These are phyloP conservation scores for Acrossocheilus wenchowensis DNA, from an alignment of 2,797 vertebrate genomes.

Conservation along the genomic window DNA sequence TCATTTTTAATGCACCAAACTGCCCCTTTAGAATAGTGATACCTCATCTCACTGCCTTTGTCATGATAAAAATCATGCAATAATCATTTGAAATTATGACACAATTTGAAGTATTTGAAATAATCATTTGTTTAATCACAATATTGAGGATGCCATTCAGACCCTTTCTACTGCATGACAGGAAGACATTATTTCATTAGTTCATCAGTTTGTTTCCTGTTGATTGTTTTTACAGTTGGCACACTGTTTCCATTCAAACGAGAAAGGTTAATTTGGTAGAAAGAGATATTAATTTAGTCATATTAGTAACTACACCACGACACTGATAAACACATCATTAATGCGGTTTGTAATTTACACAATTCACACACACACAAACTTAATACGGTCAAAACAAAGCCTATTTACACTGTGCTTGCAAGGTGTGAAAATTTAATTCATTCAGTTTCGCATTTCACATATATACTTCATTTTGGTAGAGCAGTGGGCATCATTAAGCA, in stretches of 20 bases:
- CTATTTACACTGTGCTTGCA: not conserved
- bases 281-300: not conserved
- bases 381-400: not conserved
- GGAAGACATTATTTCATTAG: not conserved
- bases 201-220: not conserved
- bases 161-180: not conserved
- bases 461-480: not conserved
- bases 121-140: not conserved
- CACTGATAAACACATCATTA: not conserved
- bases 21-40: no score
- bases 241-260: not conserved
- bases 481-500: not conserved
- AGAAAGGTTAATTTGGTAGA: not conserved
- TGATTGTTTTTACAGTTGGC: not conserved
- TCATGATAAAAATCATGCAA: not conserved
- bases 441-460: not conserved
- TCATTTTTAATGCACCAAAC: not conserved
- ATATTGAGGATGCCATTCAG: not conserved
- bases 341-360: not conserved
- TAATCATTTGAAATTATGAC: not conserved
- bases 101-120: not conserved
- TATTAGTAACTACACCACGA: conserved; percentile 2
- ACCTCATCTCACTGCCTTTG: not conserved
- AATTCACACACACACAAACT: not conserved
- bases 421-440: not conserved